Evolutionary conservation across 1,140 invertebrate genomes (phyloP).

Genomic region (Drosophila mayri): DNA sequence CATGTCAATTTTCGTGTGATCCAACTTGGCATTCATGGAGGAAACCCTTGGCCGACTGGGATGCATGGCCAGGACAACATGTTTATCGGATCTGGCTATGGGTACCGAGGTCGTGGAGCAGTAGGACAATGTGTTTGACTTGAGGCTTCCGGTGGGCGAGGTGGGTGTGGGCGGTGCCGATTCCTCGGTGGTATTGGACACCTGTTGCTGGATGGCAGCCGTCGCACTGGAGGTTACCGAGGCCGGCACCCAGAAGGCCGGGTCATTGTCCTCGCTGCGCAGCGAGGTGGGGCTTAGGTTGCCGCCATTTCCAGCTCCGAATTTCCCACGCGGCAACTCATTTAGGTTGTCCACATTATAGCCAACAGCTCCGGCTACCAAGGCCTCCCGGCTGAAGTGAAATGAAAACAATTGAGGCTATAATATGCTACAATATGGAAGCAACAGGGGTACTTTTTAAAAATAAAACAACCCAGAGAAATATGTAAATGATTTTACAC

Average conservation of each 20-base stretch:
- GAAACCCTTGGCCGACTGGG: constrained; percentile 83
- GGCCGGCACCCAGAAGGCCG: constrained; percentile 85
- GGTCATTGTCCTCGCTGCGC: constrained; percentile 78
- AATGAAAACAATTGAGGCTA: constrained; percentile 14
- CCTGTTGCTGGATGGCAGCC: constrained; percentile 69
- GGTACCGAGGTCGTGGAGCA: constrained; percentile 83
- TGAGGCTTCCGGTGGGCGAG: constrained; percentile 83
- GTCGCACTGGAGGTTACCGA: constrained; percentile 52
- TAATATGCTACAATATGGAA: not conserved
- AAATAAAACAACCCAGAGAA: not conserved
- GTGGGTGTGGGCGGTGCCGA: constrained; percentile 85
- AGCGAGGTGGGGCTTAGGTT: constrained; percentile 81
- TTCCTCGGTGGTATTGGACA: constrained; percentile 79
- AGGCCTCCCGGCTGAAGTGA: constrained; percentile 82
- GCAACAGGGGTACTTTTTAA: not conserved
- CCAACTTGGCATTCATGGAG: constrained; percentile 86
- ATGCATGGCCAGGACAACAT: constrained; percentile 86
- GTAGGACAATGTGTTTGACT: constrained; percentile 78
- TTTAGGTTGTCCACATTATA: constrained; percentile 84
- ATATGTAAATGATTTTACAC: not conserved
- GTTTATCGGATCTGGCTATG: constrained; percentile 86
- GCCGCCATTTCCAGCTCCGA: constrained; percentile 60
- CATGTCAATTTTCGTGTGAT: constrained; percentile 87
- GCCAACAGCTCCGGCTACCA: constrained; percentile 80
- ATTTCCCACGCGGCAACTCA: constrained; percentile 71